Conservation (phyloP, 2,113 vertebrate species). For the Camelus dromedarius region DNA sequence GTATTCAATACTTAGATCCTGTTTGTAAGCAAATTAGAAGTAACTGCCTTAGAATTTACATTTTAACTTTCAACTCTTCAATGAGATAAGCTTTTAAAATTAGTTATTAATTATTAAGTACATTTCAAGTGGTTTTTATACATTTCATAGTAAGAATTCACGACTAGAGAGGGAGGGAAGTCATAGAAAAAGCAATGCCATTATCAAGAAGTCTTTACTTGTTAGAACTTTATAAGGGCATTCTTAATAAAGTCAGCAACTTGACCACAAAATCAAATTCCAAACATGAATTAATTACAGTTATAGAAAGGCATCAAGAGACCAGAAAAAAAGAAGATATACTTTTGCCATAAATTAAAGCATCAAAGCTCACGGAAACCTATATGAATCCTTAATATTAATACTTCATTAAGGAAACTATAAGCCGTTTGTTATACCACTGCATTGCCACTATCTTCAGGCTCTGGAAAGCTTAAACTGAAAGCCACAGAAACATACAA, state of each 20-base stretch:
- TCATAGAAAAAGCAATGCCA: not conserved
- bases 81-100: conserved; percentile 31
- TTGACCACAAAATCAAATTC: conserved; percentile 44
- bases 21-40: conserved; percentile 29
- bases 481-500: not conserved
- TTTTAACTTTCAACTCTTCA: conserved; percentile 33
- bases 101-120: conserved; percentile 30
- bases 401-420: conserved; percentile 19
- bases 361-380: not conserved
- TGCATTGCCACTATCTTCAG: not conserved
- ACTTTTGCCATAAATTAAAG: conserved; percentile 20
- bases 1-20: not conserved
- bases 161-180: not conserved
- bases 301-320: conserved; percentile 44
- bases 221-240: conserved; percentile 7
- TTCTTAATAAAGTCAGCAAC: conserved; percentile 50
- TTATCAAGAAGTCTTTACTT: conserved; percentile 36
- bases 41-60: not conserved
- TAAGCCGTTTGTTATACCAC: not conserved
- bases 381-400: not conserved
- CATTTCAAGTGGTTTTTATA: not conserved
- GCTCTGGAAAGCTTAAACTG: not conserved
- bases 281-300: conserved; percentile 60
- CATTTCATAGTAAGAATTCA: conserved; percentile 14
- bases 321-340: not conserved